These are phyloP conservation scores for Trachythela sp. DNA, from an alignment of 64 coral and sea anemone species.

Conservation along the genomic window DNA sequence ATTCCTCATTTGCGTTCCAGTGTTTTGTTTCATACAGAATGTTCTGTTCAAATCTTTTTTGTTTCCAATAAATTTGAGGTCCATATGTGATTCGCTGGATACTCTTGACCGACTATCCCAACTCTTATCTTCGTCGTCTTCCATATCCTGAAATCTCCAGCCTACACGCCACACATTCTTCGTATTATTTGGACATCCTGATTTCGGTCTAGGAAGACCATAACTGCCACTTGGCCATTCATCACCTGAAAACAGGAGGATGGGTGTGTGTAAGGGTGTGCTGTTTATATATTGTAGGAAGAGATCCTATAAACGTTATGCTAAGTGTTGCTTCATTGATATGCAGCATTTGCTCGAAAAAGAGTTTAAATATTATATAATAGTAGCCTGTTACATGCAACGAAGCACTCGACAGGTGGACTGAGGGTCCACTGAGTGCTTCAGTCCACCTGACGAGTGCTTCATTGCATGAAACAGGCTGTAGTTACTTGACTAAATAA, in stretches of 20 bases:
- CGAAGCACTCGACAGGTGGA: too few species aligned
- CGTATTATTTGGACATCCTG: conserved; percentile 11
- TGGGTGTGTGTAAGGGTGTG: too few species aligned
- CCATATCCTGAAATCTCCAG: conserved; percentile 26
- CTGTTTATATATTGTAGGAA: too few species aligned
- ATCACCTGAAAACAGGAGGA: neutral
- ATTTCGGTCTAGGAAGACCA: conserved; percentile 20
- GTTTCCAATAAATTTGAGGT: neutral
- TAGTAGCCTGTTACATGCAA: too few species aligned
- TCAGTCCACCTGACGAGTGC: too few species aligned
- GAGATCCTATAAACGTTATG: too few species aligned
- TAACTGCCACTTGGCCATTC: conserved; percentile 33
- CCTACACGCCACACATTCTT: neutral
- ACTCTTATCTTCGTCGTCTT: neutral
- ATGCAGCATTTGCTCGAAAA: too few species aligned
- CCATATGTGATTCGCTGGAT: conserved; percentile 2
- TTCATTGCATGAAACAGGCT: too few species aligned
- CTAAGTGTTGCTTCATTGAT: too few species aligned
- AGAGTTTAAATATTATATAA: too few species aligned
- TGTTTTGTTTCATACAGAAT: conserved; percentile 36
- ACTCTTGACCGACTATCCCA: neutral
- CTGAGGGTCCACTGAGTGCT: too few species aligned
- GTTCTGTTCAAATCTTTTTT: conserved; percentile 23
- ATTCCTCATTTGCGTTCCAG: neutral
- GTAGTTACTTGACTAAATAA: too few species aligned